A percentile compares a stretch with the other conserved stretches of the same genome.
phyloP scores from a whole-genome alignment of 2,797 vertebrate species.

The Euthynnus affinis region DNA sequence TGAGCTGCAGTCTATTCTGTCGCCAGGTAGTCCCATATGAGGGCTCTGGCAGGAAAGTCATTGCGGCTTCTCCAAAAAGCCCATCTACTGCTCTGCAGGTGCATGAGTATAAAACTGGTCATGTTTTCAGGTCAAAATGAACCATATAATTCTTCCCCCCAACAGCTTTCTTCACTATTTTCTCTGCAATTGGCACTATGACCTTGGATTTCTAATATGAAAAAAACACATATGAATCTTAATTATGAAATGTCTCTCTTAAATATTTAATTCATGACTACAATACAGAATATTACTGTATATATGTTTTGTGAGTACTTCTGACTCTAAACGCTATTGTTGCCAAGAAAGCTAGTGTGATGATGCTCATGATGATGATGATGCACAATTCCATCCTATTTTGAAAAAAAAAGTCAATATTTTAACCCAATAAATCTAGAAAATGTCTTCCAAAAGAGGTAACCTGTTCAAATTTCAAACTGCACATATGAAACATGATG shows the following conservation, averaged over 20 bases:
- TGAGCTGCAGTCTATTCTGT: constrained; percentile 68
- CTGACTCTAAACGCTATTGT: constrained; percentile 7
- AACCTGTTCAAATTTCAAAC: background rate
- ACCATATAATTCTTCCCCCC: constrained; percentile 48
- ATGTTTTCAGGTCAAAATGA: constrained; percentile 69
- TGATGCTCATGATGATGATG: too few relatives aligned
- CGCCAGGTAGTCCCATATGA: constrained; percentile 67
- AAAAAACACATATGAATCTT: constrained; percentile 6
- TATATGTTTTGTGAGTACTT: too few relatives aligned
- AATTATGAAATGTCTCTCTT: background rate
- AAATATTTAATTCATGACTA: constrained; percentile 24
- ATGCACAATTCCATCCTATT: too few relatives aligned
- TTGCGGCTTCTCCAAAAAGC: constrained; percentile 64
- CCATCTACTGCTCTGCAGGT: constrained; percentile 76
- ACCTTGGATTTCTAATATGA: constrained; percentile 5
- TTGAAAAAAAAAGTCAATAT: too few relatives aligned
- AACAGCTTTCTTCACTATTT: constrained; percentile 8
- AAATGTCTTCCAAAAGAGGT: constrained; percentile 6
- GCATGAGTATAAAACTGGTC: constrained; percentile 54
- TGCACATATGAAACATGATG: background rate
- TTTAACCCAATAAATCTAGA: constrained; percentile 2
- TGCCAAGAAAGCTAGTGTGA: background rate
- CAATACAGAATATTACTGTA: constrained; percentile 20
- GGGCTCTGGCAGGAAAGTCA: constrained; percentile 66
- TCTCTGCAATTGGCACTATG: background rate